Percentiles rank a stretch among this genome's conserved stretches.
These are phyloP conservation scores for Ischnus inquisitorius DNA, from an alignment of 2,888 invertebrate genomes.

Conservation along the genomic window DNA sequence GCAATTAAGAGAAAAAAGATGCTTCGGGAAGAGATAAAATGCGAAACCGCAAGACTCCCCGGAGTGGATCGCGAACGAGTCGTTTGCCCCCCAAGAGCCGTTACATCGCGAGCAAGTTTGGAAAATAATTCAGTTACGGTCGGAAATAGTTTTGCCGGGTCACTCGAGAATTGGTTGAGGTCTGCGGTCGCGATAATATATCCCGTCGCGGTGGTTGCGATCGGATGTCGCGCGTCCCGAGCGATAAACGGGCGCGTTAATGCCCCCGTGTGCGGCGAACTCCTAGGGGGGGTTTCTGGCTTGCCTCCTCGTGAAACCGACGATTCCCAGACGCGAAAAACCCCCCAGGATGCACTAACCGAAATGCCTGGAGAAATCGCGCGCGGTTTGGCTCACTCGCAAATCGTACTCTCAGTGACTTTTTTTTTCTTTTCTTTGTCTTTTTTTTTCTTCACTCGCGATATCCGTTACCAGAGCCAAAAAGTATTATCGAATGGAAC, in stretches of 20 bases:
- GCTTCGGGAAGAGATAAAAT: background rate
- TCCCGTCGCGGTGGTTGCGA: slow-evolving; percentile 41
- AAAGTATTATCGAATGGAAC: slow-evolving; percentile 49
- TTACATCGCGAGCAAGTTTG: slow-evolving; percentile 18
- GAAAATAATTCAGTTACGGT: slow-evolving; percentile 54
- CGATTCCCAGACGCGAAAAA: slow-evolving; percentile 41
- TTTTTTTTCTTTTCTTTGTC: slow-evolving; percentile 22
- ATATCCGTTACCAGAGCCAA: slow-evolving; percentile 38
- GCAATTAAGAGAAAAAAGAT: background rate
- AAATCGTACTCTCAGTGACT: slow-evolving; percentile 46
- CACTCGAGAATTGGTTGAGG: slow-evolving; percentile 54
- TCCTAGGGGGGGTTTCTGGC: slow-evolving; percentile 5
- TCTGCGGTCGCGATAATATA: slow-evolving; percentile 53
- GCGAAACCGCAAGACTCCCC: background rate
- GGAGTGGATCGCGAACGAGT: background rate
- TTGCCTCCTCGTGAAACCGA: slow-evolving; percentile 10
- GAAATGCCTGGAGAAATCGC: slow-evolving; percentile 17
- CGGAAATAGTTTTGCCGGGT: slow-evolving; percentile 53
- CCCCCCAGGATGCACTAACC: slow-evolving; percentile 13
- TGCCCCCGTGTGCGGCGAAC: slow-evolving; percentile 30
- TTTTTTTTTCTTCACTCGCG: slow-evolving; percentile 40
- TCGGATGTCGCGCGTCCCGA: slow-evolving; percentile 44
- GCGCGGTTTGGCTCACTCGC: slow-evolving; percentile 69
- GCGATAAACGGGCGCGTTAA: slow-evolving; percentile 59
- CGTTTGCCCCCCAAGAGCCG: slow-evolving; percentile 28